Base-by-base conservation (phyloP, 2,888 invertebrate genomes). In the Tortricodes alternella region DNA sequence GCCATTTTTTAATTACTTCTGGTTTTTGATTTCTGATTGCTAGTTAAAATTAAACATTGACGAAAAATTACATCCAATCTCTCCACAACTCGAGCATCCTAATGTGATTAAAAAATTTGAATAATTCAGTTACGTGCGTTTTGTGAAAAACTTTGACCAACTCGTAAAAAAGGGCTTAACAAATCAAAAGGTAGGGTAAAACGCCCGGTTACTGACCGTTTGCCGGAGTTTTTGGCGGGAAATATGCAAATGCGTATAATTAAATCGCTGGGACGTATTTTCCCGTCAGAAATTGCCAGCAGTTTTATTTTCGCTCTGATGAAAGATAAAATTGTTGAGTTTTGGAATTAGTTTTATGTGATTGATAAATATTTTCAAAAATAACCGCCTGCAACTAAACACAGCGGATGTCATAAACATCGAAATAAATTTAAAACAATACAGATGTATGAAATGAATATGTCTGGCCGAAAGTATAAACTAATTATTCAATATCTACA, bases 231-330 rank as follows among this genome's bases (percentile, higher is more conserved):
- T 72, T 68, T 63, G 60, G 65, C 63, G 69, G 73, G 69, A 76
- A 81, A 78, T 81, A 85, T 86, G 85, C 80, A 80, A 85, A 85
- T 85, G 71, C 71, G 46, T 61, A 72, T 82, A 82, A 85, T 86
- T 83, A 84, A 85, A 84, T 83, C 72, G 67, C 63, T 64, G 65
- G 70, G 69, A 74, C 74, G 72, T 75, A 74, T 79, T 53, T 77
- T 76, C 71, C 68, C 66, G 72, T 65, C 56, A 67, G 59, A 76
- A 76, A 73, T 71, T 66, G 78, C 74, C 72, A 71, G 71, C 76
- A 68, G 70, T 72, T 77, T 80, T 73, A 73, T 74, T 68, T 75
- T 49, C 8, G 23, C 32, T 34, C 52, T 56, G 55, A 58, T 68
- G 59, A 58, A 60, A 62, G 43, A 61, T 53, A 55, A 38, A 57